phyloP scores from a whole-genome alignment of 1,140 invertebrate genomes.

The Apis florea region DNA sequence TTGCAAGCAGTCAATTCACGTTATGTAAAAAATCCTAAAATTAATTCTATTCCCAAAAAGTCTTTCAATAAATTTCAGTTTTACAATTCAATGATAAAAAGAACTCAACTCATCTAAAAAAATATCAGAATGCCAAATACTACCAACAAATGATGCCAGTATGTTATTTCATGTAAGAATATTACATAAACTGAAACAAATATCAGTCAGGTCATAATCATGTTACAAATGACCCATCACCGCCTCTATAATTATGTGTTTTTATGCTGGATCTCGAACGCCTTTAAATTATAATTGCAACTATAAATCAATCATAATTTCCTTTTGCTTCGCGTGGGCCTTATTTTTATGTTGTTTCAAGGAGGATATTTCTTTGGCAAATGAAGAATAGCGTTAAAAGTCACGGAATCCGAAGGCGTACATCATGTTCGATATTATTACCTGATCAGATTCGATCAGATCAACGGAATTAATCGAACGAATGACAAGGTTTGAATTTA shows the following conservation, averaged over 20 bases:
- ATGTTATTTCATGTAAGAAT: neutral
- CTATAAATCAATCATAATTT: constrained; percentile 37
- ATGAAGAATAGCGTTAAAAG: constrained; percentile 18
- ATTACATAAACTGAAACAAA: neutral
- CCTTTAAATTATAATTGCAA: neutral
- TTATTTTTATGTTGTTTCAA: neutral
- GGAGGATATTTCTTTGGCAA: neutral
- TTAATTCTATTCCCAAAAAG: too few species aligned
- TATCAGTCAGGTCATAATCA: neutral
- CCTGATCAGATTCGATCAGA: neutral
- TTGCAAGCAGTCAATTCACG: too few species aligned
- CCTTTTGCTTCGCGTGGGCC: constrained; percentile 3
- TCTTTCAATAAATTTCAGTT: too few species aligned
- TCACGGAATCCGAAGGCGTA: constrained; percentile 7
- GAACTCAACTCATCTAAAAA: too few species aligned
- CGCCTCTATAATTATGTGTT: neutral
- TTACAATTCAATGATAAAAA: too few species aligned
- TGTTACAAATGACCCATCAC: constrained; percentile 14
- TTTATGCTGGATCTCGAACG: neutral
- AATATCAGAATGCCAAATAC: too few species aligned
- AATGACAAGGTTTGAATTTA: too few species aligned
- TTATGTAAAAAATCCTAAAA: too few species aligned
- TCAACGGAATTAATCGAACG: neutral
- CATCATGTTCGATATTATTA: constrained; percentile 12
- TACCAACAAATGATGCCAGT: too few species aligned